A percentile compares a stretch with the other conserved stretches of the same genome.
Conservation (phyloP, 1,140 invertebrate genomes). For the Dinothrombium tinctorium region DNA sequence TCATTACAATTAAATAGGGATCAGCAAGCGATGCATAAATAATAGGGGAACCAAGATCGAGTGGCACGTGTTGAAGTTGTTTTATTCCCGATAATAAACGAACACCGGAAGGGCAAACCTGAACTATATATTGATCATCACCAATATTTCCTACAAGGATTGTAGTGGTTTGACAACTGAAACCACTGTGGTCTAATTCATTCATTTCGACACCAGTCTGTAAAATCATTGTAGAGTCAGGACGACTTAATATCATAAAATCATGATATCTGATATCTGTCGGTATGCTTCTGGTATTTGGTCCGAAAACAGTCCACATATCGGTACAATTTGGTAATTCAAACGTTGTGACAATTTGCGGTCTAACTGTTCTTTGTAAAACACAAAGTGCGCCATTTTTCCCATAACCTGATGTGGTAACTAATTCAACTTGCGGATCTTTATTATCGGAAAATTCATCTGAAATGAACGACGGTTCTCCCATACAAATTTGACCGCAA, state of each 20-base stretch:
- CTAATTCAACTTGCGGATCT: conserved; percentile 67
- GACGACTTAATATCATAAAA: conserved; percentile 61
- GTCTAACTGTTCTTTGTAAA: conserved; percentile 43
- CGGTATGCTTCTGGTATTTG: conserved; percentile 15
- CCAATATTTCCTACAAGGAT: conserved; percentile 86
- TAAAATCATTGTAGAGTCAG: conserved; percentile 67
- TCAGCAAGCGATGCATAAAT: conserved; percentile 61
- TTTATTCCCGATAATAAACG: conserved; percentile 44
- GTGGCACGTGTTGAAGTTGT: conserved; percentile 57
- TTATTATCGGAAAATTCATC: conserved; percentile 40
- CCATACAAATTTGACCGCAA: conserved; percentile 52
- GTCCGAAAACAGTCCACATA: conserved; percentile 78
- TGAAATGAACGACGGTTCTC: conserved; percentile 60
- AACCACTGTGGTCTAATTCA: conserved; percentile 83
- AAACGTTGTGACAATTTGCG: conserved; percentile 72
- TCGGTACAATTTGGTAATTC: conserved; percentile 66
- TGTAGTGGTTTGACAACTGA: conserved; percentile 64
- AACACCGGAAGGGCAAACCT: conserved; percentile 52
- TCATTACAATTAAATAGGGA: conserved; percentile 64
- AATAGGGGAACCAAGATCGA: conserved; percentile 64
- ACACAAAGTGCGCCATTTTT: conserved; percentile 92
- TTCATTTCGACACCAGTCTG: conserved; percentile 93
- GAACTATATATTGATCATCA: conserved; percentile 68
- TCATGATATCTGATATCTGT: conserved; percentile 29
- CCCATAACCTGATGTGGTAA: conserved; percentile 77